phyloP scores from a whole-genome alignment of 2,113 vertebrate species.

The Crotalus horridus region DNA sequence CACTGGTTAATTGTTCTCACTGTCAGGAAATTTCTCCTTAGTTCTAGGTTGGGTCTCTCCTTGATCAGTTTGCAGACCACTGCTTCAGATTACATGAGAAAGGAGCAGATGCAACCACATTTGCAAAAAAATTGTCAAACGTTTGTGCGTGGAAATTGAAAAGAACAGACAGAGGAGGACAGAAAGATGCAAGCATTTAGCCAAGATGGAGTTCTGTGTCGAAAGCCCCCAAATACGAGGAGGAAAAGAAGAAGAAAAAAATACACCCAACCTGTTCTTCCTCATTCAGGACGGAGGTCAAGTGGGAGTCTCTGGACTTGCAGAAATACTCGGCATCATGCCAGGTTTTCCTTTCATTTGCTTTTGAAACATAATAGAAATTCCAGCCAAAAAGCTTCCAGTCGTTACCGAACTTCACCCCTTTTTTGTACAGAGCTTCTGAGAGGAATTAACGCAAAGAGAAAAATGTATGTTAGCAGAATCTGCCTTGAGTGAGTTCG shows the following conservation, averaged over 20 bases:
- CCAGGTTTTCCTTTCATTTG: constrained; percentile 43
- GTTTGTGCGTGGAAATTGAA: neutral
- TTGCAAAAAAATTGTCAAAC: neutral
- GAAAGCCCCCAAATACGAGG: neutral
- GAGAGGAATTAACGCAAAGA: neutral
- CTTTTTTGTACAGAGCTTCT: neutral
- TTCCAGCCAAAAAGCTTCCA: constrained; percentile 14
- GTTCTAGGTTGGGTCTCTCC: no score
- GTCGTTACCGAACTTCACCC: neutral
- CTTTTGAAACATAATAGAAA: constrained; percentile 51
- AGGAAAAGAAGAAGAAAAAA: neutral
- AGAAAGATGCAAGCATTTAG: neutral
- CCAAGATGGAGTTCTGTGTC: neutral
- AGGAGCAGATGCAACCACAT: neutral
- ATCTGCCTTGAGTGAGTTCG: neutral
- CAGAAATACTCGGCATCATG: neutral
- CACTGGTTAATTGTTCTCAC: no score
- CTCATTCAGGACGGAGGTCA: neutral
- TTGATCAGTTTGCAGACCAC: no score
- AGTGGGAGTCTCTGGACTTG: neutral
- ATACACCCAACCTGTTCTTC: neutral
- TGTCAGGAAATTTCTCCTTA: no score
- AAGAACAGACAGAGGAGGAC: neutral
- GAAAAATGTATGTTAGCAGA: no score
- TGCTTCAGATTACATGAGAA: no score